These are phyloP conservation scores for Drosophila limbata DNA, from an alignment of 2,888 invertebrate species.

Conservation along the genomic window DNA sequence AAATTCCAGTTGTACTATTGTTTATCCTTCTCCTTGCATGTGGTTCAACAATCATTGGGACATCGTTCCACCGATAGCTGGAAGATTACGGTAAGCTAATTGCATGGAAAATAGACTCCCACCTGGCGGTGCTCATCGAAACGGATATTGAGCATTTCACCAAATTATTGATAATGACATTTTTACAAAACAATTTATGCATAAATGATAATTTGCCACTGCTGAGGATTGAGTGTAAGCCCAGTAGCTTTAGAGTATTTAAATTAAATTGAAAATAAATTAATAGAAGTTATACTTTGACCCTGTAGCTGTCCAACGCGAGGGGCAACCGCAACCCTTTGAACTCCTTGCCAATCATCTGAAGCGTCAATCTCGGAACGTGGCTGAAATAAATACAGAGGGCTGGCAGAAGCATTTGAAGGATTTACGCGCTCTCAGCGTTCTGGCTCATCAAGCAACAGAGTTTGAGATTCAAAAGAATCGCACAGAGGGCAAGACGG, in stretches of 20 bases:
- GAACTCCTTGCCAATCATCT: constrained; percentile 85
- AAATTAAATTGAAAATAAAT: not conserved
- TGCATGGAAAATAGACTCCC: constrained; percentile 92
- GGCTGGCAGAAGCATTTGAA: constrained; percentile 85
- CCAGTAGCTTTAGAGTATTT: constrained; percentile 14
- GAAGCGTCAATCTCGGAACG: constrained; percentile 83
- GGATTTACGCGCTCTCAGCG: constrained; percentile 81
- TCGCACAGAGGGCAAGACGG: constrained; percentile 82
- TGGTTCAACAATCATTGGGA: not conserved
- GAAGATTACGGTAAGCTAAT: constrained; percentile 92
- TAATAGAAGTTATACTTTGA: constrained; percentile 11
- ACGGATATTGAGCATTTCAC: constrained; percentile 92
- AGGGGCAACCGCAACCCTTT: constrained; percentile 87
- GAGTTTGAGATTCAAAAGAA: constrained; percentile 84
- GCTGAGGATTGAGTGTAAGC: constrained; percentile 91
- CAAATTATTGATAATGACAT: constrained; percentile 89
- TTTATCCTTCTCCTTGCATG: constrained; percentile 39
- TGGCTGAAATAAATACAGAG: constrained; percentile 72
- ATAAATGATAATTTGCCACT: constrained; percentile 92
- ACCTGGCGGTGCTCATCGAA: constrained; percentile 91
- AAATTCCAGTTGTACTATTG: constrained; percentile 1
- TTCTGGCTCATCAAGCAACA: constrained; percentile 84
- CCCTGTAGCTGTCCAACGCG: constrained; percentile 87
- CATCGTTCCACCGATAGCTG: constrained; percentile 86
- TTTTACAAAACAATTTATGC: constrained; percentile 90